Evolutionary conservation across 2,888 invertebrate genomes (phyloP), one percentile per base, ranked within the genome.

Genomic region (Agonopterix heracliana): DNA sequence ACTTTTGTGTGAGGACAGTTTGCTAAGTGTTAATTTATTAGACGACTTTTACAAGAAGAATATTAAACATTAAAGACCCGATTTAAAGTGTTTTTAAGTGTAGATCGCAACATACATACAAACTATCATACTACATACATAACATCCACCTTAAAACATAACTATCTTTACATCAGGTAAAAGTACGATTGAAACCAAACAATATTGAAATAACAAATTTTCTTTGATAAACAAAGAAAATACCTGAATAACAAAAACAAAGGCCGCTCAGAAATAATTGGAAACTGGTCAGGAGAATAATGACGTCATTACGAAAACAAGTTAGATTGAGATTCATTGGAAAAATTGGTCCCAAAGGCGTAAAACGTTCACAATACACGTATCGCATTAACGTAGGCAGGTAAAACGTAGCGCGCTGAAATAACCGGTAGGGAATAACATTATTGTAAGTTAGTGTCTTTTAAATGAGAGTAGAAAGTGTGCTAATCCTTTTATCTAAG

Each of bases 401-500:
- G 9, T 38, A 38, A 38, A 38, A 38, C 38, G 10, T 38, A 38
- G 10, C n/a, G 9, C 3, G n/a, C 26, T 5, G 26, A 26, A 26
- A 26, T 26, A 26, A 26, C 26, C 26, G 26, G 26, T 26, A 26
- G 26, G 26, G 26, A 26, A 26, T 26, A 26, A 26, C 26, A 26
- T 26, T 41, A 57, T 54, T 50, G 53, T 54, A 49, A 56, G 60
- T 63, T 53, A 58, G 38, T 38, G 52, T 43, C 52, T 65, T 67
- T 63, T 60, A 68, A 65, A 71, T 63, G 68, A 60, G 66, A 67
- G 66, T 63, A 73, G 74, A 72, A 74, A 77, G 71, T 71, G 68
- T 75, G 72, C 62, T 81, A 81, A 81, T 80, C 81, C 81, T 70
- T 81, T 81, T 83, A 83, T 83, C 82, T 76, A 67, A 73, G 71